Base-by-base conservation (phyloP, 1,140 invertebrate species). In the Drosophila erecta region DNA sequence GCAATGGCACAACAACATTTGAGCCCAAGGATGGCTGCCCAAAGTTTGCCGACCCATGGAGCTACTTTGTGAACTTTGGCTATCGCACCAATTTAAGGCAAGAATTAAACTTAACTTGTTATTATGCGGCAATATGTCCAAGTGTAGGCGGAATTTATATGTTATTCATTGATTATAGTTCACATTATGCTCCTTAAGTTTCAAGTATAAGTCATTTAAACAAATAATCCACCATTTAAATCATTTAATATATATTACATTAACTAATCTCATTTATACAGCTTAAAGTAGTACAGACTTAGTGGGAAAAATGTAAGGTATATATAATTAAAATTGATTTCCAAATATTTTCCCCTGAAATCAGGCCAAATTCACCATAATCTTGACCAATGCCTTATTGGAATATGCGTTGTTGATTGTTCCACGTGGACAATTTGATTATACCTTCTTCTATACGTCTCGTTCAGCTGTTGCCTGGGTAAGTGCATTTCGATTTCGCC, bases 401-500 rank as follows among this genome's bases (percentile, higher is more conserved):
- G 8, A 30, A 8, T 30, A 3, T 51, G 15, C n/a, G 12, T 12
- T 61, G 43, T 65, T 51, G 59, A 65, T 65, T 65, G 46, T 6
- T 27, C 6, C 35, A 50, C 60, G 22, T 53, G 37, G 27, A 67
- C 37, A 44, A 67, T 43, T 53, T 30, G 37, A 67, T 44, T 51
- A 67, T 43, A 10, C 17, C 41, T 27, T 10, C 24, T 40, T 24
- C 41, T 30, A 38, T 17, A 40, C 53, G 67, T 70, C 67, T 14
- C 14, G 35, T 20, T 70, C 50, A 70, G 64, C 64, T 70, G 67
- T 49, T 51, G 44, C 27, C 60, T 22, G 60, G 20, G 64, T 50
- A 65, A 67, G 60, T 69, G 66, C 64, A 49, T 57, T 70, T 57
- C 35, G 38, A 40, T 57, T 70, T 57, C 65, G 43, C 12, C 12